phyloP scores from a whole-genome alignment of 2,888 invertebrate species.

The Cataglyphis albicans region DNA sequence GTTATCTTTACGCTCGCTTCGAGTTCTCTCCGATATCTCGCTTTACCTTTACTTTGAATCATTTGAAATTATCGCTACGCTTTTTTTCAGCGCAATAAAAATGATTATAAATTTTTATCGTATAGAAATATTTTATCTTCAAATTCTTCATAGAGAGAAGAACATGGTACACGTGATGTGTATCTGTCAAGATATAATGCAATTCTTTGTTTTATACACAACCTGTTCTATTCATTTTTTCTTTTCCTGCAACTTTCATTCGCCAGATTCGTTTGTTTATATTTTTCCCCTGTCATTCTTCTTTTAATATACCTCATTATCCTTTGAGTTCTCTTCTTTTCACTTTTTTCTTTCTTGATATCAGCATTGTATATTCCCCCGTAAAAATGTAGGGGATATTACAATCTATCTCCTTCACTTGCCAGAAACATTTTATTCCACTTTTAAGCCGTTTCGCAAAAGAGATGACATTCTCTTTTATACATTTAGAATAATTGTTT shows the following conservation, averaged over 20 bases:
- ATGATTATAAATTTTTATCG: not conserved
- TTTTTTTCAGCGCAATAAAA: not conserved
- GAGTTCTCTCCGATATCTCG: not conserved
- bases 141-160: not conserved
- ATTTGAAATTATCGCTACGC: not conserved
- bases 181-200: slow-evolving; percentile 7
- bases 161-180: not conserved
- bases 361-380: slow-evolving; percentile 10
- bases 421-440: slow-evolving; percentile 33
- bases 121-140: slow-evolving; percentile 16
- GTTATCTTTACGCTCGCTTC: not conserved
- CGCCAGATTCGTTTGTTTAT: slow-evolving; percentile 21
- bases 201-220: slow-evolving; percentile 14
- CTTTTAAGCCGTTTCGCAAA: slow-evolving; percentile 26
- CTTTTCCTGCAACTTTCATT: slow-evolving; percentile 13
- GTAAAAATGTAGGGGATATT: slow-evolving; percentile 60
- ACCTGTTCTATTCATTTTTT: slow-evolving; percentile 16
- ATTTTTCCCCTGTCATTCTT: slow-evolving; percentile 32
- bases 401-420: slow-evolving; percentile 49
- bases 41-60: not conserved
- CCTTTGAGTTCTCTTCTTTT: slow-evolving; percentile 25
- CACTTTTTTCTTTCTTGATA: slow-evolving; percentile 4
- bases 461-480: slow-evolving; percentile 12
- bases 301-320: slow-evolving; percentile 26
- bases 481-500: slow-evolving; percentile 19